These are phyloP conservation scores for Rhinichthys osculus DNA, from an alignment of 2,797 vertebrate genomes.

Conservation along the genomic window DNA sequence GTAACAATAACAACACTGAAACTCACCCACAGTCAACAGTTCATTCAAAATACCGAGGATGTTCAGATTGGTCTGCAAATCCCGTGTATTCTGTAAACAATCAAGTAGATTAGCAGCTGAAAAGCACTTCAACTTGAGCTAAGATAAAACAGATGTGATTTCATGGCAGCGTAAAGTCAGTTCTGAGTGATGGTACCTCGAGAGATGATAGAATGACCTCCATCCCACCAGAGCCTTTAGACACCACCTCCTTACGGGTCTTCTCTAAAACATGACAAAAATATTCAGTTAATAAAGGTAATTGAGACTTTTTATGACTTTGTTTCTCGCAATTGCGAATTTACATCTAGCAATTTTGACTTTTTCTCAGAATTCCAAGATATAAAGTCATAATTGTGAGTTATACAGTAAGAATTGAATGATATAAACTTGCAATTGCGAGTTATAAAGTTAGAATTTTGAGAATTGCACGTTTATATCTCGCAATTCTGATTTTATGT, in stretches of 20 bases:
- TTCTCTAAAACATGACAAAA: constrained; percentile 87
- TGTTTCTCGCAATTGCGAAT: too few relatives aligned
- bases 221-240: constrained; percentile 93
- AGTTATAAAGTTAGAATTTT: too few relatives aligned
- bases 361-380: too few relatives aligned
- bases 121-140: not conserved
- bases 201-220: constrained; percentile 91
- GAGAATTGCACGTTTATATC: too few relatives aligned
- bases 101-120: constrained; percentile 28
- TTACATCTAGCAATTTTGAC: too few relatives aligned
- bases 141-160: not conserved
- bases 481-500: too few relatives aligned
- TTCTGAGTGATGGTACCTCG: constrained; percentile 80
- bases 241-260: constrained; percentile 93
- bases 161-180: not conserved
- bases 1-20: not conserved
- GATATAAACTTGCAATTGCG: too few relatives aligned
- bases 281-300: not conserved
- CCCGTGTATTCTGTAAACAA: constrained; percentile 84
- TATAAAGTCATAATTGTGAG: too few relatives aligned
- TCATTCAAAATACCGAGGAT: constrained; percentile 93
- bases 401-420: too few relatives aligned
- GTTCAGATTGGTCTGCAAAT: constrained; percentile 90
- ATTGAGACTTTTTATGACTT: too few relatives aligned
- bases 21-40: constrained; percentile 90